Evolutionary conservation across 2,113 vertebrate species (phyloP).

Genomic region (Salvelinus sp.): DNA sequence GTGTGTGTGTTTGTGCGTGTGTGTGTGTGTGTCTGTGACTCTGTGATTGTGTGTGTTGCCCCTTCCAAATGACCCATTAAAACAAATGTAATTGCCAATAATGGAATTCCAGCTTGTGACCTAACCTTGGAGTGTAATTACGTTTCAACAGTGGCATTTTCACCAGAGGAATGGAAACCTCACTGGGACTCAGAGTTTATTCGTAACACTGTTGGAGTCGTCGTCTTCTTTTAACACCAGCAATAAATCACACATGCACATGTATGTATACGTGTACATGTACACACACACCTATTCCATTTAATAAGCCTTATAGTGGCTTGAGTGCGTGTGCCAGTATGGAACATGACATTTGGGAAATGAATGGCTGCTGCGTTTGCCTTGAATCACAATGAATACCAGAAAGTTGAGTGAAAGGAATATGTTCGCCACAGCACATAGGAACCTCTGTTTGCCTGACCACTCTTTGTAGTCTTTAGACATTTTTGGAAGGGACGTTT

Average conservation of each 20-base stretch:
- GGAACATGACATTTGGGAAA: slow-evolving; percentile 60
- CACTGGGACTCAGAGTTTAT: not conserved
- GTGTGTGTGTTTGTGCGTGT: not conserved
- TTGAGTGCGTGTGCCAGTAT: slow-evolving; percentile 3
- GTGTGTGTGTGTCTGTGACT: not conserved
- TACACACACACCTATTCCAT: not conserved
- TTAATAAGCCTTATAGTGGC: not conserved
- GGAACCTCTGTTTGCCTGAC: slow-evolving; percentile 56
- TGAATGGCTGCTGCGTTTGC: slow-evolving; percentile 18
- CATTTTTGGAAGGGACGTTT: slow-evolving; percentile 42
- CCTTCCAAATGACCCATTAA: slow-evolving; percentile 3
- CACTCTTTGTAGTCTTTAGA: slow-evolving; percentile 56
- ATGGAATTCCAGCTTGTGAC: slow-evolving; percentile 50
- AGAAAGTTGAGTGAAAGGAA: slow-evolving; percentile 49
- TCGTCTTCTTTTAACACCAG: slow-evolving; percentile 31
- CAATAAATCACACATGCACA: slow-evolving; percentile 14
- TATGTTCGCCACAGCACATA: slow-evolving; percentile 59
- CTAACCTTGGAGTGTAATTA: slow-evolving; percentile 56
- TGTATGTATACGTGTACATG: not conserved
- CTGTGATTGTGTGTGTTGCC: not conserved
- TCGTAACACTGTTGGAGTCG: slow-evolving; percentile 21
- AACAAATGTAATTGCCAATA: slow-evolving; percentile 22
- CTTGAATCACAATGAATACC: slow-evolving; percentile 38
- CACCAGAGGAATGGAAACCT: slow-evolving; percentile 5
- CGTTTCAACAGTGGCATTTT: slow-evolving; percentile 28